Evolutionary conservation across 2,888 invertebrate genomes (phyloP).

Genomic region (Hypena proboscidalis): DNA sequence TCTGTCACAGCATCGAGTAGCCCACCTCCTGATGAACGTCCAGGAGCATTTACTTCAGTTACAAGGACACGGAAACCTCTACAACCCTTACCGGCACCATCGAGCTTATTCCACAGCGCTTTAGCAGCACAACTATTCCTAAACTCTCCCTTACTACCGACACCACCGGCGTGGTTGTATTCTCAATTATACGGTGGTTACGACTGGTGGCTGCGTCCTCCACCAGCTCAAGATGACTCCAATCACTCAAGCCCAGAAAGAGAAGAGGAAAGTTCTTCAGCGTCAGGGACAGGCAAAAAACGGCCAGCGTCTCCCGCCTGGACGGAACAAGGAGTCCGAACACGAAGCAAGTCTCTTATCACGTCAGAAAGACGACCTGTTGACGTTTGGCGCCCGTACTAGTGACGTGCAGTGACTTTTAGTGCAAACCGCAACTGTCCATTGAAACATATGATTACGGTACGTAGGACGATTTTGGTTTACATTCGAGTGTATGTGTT

Average conservation of each 20-base stretch:
- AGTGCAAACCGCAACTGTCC: slow-evolving; percentile 19
- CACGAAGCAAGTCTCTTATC: slow-evolving; percentile 75
- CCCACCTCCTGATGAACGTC: slow-evolving; percentile 80
- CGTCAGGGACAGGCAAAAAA: slow-evolving; percentile 76
- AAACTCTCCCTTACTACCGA: slow-evolving; percentile 90
- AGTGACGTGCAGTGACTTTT: slow-evolving; percentile 33
- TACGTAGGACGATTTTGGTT: slow-evolving; percentile 10
- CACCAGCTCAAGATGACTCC: slow-evolving; percentile 72
- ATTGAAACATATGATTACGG: slow-evolving; percentile 18
- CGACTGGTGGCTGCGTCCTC: slow-evolving; percentile 88
- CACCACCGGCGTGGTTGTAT: slow-evolving; percentile 92
- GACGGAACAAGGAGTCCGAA: slow-evolving; percentile 74
- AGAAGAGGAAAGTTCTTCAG: slow-evolving; percentile 72
- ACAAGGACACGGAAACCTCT: slow-evolving; percentile 73
- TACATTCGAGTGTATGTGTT: slow-evolving; percentile 10
- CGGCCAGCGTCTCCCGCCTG: slow-evolving; percentile 84
- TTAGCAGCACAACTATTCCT: slow-evolving; percentile 90
- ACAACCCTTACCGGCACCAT: slow-evolving; percentile 77
- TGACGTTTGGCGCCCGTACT: slow-evolving; percentile 94
- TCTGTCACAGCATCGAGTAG: slow-evolving; percentile 87
- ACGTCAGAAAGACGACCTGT: slow-evolving; percentile 82
- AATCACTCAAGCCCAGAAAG: slow-evolving; percentile 74
- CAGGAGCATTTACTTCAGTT: slow-evolving; percentile 85
- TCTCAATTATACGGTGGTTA: slow-evolving; percentile 90
- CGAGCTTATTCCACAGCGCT: slow-evolving; percentile 79